A percentile compares a stretch with the other conserved stretches of the same genome.
These are phyloP conservation scores for Vireo altiloquus DNA, from an alignment of 2,113 vertebrate species.

Conservation along the genomic window DNA sequence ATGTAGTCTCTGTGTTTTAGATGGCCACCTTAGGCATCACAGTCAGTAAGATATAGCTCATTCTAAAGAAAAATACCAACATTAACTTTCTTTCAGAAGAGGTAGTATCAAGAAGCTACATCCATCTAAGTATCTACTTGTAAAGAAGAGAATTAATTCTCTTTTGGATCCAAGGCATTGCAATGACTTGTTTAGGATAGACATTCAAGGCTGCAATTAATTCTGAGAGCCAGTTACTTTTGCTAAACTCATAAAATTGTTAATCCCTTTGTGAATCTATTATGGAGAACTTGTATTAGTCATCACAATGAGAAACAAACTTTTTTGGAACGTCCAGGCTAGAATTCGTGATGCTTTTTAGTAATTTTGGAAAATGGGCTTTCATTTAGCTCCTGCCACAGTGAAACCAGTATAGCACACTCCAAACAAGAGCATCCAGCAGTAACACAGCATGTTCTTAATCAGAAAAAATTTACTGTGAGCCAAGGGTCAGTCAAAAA, in stretches of 20 bases:
- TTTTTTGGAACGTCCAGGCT: not conserved
- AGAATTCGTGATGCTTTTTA: not conserved
- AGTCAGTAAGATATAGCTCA: not conserved
- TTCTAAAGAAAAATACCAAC: not conserved
- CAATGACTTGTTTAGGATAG: not conserved
- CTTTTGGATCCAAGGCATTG: not conserved
- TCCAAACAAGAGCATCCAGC: not conserved
- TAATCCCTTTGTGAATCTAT: not conserved
- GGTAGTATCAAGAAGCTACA: not conserved
- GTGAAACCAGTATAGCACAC: not conserved
- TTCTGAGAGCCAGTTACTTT: not conserved
- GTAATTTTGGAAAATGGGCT: not conserved
- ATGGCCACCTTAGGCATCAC: too few species aligned
- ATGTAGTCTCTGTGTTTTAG: too few species aligned
- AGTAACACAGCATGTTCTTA: not conserved
- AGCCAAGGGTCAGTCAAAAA: not conserved
- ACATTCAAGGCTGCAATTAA: not conserved
- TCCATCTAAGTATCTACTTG: not conserved
- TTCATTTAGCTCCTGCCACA: not conserved
- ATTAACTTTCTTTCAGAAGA: not conserved
- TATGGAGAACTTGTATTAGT: not conserved
- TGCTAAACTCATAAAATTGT: not conserved
- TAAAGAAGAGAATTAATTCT: not conserved
- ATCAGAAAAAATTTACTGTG: not conserved
- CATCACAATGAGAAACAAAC: not conserved